phyloP scores from a whole-genome alignment of 1,140 invertebrate genomes.

The Thereuonema tuberculata region DNA sequence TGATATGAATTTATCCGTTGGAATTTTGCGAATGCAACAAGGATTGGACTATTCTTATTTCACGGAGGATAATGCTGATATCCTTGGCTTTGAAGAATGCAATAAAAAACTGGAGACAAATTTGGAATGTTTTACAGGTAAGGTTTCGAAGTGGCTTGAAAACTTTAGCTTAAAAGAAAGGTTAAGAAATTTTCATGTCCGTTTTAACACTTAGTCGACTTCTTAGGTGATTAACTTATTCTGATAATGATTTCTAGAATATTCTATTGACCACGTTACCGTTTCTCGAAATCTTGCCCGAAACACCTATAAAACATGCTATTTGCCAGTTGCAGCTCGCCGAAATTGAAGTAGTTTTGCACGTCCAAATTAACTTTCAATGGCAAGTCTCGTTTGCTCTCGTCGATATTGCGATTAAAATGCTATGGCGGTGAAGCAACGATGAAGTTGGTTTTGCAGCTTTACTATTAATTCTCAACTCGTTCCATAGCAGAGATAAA shows the following conservation, averaged over 20 bases:
- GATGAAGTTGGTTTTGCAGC: no score
- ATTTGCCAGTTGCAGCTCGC: no score
- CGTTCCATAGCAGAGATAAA: no score
- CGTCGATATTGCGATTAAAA: no score
- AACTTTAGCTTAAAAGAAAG: neutral
- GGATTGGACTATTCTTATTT: slow-evolving; percentile 59
- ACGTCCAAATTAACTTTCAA: no score
- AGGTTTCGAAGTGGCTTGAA: neutral
- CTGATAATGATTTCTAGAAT: neutral
- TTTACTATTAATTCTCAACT: no score
- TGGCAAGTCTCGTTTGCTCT: no score
- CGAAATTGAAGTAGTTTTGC: no score
- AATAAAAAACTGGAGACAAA: neutral
- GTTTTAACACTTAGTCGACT: neutral
- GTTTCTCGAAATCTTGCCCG: no score
- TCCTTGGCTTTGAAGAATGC: slow-evolving; percentile 3
- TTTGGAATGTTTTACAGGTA: neutral
- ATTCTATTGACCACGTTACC: no score
- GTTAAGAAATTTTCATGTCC: neutral
- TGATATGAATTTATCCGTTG: slow-evolving; percentile 80
- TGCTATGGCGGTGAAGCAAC: no score
- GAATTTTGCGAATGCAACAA: slow-evolving; percentile 64
- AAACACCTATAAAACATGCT: no score
- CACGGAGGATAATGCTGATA: slow-evolving; percentile 28
- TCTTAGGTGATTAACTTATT: neutral